phyloP scores from a whole-genome alignment of 2,888 invertebrate genomes.

The Blastobasis adustella region DNA sequence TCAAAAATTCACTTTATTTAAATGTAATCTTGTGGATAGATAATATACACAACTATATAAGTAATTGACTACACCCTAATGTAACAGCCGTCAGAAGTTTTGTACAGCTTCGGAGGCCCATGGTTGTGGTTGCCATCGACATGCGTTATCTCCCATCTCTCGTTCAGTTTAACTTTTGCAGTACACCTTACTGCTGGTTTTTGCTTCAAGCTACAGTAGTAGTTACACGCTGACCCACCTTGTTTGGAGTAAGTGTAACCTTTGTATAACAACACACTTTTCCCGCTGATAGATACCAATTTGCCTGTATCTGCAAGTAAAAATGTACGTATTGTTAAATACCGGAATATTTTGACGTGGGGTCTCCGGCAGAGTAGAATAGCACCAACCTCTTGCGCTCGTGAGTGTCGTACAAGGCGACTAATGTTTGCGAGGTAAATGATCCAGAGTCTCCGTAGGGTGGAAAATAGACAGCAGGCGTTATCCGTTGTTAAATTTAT shows the following conservation, averaged over 20 bases:
- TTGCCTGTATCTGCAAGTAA: neutral
- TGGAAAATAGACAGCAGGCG: too few relatives aligned
- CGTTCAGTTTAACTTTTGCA: neutral
- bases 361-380: too few relatives aligned
- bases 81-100: neutral
- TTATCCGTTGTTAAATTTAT: too few relatives aligned
- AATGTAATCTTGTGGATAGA: too few relatives aligned
- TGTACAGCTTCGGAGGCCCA: neutral
- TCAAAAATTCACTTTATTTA: too few relatives aligned
- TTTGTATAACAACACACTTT: neutral
- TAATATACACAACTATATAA: too few relatives aligned
- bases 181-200: neutral
- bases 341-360: neutral
- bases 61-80: neutral
- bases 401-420: too few relatives aligned
- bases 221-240: neutral
- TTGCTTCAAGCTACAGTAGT: neutral
- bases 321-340: neutral
- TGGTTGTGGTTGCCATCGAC: neutral
- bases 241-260: neutral
- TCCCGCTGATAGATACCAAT: neutral
- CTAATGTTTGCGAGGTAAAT: too few relatives aligned
- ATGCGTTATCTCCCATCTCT: neutral
- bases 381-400: too few relatives aligned
- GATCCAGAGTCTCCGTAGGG: too few relatives aligned